phyloP scores from a whole-genome alignment of 2,797 vertebrate genomes.

The Gallinago stenura region DNA sequence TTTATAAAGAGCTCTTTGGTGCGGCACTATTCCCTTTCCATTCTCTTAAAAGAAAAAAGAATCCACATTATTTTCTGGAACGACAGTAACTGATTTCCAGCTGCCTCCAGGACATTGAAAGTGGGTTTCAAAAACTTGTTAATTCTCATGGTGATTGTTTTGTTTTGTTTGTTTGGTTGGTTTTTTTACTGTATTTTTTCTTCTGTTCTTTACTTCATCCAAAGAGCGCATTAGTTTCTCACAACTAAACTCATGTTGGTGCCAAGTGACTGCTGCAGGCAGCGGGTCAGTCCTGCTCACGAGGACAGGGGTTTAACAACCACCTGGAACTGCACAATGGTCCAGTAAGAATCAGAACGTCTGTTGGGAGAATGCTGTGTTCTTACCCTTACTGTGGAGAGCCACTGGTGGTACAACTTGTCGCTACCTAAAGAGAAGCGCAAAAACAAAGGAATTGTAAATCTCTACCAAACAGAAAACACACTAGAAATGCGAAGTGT shows the following conservation, averaged over 20 bases:
- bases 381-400: constrained; percentile 96
- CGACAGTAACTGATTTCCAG: not conserved
- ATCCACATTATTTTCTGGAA: not conserved
- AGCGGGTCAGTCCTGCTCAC: not conserved
- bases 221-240: not conserved
- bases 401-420: constrained; percentile 96
- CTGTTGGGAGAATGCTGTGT: not conserved
- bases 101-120: not conserved
- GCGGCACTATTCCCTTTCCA: not conserved
- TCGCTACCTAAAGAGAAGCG: constrained; percentile 86
- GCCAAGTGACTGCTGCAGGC: not conserved
- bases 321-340: not conserved
- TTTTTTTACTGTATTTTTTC: not conserved
- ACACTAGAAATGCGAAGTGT: not conserved
- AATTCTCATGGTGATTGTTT: not conserved
- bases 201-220: not conserved
- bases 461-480: not conserved
- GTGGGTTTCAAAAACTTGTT: not conserved
- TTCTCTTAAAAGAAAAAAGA: not conserved
- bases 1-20: not conserved
- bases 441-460: not conserved
- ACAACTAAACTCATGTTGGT: not conserved
- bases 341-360: not conserved
- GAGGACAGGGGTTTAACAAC: not conserved
- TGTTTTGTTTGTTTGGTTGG: too few relatives aligned